Conservation (phyloP, 1,140 invertebrate species). For the Brachionus paranguensis region DNA sequence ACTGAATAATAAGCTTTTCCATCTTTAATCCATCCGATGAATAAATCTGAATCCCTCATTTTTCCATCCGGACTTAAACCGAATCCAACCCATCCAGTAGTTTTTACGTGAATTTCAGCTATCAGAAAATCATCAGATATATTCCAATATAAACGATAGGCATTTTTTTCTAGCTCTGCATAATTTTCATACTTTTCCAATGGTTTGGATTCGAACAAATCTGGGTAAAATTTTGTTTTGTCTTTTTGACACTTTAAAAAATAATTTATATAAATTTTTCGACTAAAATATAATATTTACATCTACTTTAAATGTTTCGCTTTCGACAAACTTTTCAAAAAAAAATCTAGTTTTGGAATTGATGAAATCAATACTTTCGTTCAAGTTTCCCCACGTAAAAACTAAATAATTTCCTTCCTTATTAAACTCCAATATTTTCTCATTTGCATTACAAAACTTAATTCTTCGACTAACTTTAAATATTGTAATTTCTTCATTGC, state of each 20-base stretch:
- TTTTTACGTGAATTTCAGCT: constrained; percentile 42
- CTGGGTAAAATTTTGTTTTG: background rate
- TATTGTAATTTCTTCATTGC: background rate
- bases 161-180: constrained; percentile 40
- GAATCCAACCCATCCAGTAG: constrained; percentile 43
- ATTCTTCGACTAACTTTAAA: constrained; percentile 18
- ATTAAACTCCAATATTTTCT: background rate
- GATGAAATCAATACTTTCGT: background rate
- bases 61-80: constrained; percentile 42
- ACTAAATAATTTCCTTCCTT: background rate
- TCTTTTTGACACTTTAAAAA: background rate
- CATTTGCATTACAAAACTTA: background rate
- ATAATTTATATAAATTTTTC: no score
- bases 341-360: background rate
- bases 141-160: constrained; percentile 42
- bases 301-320: background rate
- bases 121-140: constrained; percentile 42
- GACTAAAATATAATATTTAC: no score
- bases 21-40: constrained; percentile 44
- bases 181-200: background rate
- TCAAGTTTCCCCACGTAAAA: background rate
- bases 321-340: background rate
- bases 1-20: constrained; percentile 2
- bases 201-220: background rate
- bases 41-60: constrained; percentile 43